Conservation (phyloP, 1,140 invertebrate species). For the Drosophila pachea region DNA sequence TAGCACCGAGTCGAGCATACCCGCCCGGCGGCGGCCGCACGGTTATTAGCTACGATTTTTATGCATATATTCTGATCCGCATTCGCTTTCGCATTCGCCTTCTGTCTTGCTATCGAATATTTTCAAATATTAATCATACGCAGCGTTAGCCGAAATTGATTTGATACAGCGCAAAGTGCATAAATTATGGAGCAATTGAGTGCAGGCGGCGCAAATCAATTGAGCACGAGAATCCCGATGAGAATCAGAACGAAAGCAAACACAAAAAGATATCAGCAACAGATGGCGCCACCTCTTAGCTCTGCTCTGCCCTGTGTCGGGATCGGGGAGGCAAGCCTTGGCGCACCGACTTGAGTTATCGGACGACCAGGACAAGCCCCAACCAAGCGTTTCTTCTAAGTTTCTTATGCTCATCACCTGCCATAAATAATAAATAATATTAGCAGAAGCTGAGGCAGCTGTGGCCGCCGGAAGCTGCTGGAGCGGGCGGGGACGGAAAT, state of each 20-base stretch:
- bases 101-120: constrained; percentile 24
- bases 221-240: background rate
- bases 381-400: too few species aligned
- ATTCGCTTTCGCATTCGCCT: background rate
- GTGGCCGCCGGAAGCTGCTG: background rate
- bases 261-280: constrained; percentile 7
- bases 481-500: background rate
- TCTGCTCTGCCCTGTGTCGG: too few species aligned
- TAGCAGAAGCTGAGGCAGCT: too few species aligned
- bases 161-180: constrained; percentile 33
- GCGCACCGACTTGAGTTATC: too few species aligned
- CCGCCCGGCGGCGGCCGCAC: too few species aligned
- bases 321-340: too few species aligned
- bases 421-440: too few species aligned
- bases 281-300: background rate
- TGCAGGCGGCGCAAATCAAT: constrained; percentile 17
- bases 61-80: background rate
- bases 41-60: constrained; percentile 2
- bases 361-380: too few species aligned
- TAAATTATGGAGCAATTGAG: constrained; percentile 39
- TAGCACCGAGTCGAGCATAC: background rate
- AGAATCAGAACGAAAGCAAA: background rate
- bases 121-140: constrained; percentile 70
- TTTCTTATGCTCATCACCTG: too few species aligned
- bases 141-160: constrained; percentile 49